Percentiles rank a stretch among this genome's conserved stretches.
phyloP scores from a whole-genome alignment of 2,797 vertebrate genomes.

The Pogoniulus pusillus region DNA sequence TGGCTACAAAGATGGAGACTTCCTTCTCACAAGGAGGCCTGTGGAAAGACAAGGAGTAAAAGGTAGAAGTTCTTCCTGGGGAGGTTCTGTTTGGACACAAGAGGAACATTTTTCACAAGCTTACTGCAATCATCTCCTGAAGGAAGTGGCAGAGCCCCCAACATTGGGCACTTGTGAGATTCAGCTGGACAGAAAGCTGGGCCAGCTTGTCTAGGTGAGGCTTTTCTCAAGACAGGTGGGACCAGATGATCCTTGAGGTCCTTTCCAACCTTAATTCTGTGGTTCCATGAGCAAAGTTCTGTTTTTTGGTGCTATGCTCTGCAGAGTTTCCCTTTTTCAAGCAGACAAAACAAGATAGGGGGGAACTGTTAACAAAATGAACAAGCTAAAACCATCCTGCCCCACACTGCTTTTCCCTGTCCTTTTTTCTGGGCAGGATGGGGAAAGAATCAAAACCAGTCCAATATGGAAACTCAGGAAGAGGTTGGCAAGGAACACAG shows the following conservation, averaged over 20 bases:
- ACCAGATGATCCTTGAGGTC: too few species aligned
- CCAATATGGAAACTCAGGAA: neutral
- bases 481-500: neutral
- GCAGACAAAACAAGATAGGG: neutral
- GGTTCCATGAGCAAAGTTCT: neutral
- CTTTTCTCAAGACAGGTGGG: too few species aligned
- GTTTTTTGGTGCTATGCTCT: neutral
- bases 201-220: too few species aligned
- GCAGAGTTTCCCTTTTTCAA: neutral
- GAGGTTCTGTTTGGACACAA: too few species aligned
- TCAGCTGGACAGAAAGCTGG: too few species aligned
- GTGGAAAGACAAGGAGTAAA: too few species aligned
- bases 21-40: neutral
- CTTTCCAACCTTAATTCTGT: too few species aligned
- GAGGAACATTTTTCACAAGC: too few species aligned
- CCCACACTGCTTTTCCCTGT: neutral
- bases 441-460: neutral
- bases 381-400: neutral
- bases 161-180: too few species aligned
- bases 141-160: too few species aligned
- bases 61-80: too few species aligned
- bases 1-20: neutral
- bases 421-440: neutral
- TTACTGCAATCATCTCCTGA: too few species aligned
- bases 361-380: neutral